Conservation (phyloP, 2,113 vertebrate species). For the Percopsis transmontana region DNA sequence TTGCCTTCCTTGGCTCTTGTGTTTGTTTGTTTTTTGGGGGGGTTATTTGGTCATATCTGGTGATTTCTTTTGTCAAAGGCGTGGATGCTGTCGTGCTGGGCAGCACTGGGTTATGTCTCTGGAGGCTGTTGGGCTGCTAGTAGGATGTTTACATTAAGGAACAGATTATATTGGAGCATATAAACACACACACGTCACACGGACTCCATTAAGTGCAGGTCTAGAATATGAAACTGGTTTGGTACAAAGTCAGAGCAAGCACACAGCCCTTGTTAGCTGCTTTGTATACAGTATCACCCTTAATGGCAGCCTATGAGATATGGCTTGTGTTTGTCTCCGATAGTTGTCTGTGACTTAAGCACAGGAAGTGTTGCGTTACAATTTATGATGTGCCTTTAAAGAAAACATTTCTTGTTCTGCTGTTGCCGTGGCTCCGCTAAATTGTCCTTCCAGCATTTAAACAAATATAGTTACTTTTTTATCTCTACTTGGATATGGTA, state of each 20-base stretch:
- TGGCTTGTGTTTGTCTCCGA: conserved; percentile 7
- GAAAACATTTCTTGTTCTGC: conserved; percentile 15
- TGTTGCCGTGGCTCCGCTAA: conserved; percentile 5
- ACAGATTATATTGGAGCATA: conserved; percentile 36
- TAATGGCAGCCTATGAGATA: neutral
- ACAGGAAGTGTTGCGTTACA: conserved; percentile 44
- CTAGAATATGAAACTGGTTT: conserved; percentile 40
- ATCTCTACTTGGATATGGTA: too few species aligned
- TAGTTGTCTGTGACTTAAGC: conserved; percentile 26
- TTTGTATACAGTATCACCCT: conserved; percentile 17
- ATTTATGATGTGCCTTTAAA: conserved; percentile 30
- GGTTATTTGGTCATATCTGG: neutral
- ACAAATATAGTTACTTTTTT: too few species aligned
- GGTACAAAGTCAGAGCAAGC: conserved; percentile 20
- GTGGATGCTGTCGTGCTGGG: conserved; percentile 26
- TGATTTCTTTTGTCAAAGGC: conserved; percentile 16
- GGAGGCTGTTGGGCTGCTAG: conserved; percentile 47
- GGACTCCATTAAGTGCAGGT: conserved; percentile 10
- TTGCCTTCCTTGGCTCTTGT: conserved; percentile 8
- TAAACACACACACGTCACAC: conserved; percentile 46
- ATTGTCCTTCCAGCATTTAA: neutral
- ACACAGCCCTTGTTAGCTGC: neutral
- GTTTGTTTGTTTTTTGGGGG: too few species aligned
- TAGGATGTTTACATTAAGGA: conserved; percentile 69
- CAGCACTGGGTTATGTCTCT: conserved; percentile 37